Evolutionary conservation across 1,140 invertebrate species (phyloP).

Genomic region (Lanistes nyassanus): DNA sequence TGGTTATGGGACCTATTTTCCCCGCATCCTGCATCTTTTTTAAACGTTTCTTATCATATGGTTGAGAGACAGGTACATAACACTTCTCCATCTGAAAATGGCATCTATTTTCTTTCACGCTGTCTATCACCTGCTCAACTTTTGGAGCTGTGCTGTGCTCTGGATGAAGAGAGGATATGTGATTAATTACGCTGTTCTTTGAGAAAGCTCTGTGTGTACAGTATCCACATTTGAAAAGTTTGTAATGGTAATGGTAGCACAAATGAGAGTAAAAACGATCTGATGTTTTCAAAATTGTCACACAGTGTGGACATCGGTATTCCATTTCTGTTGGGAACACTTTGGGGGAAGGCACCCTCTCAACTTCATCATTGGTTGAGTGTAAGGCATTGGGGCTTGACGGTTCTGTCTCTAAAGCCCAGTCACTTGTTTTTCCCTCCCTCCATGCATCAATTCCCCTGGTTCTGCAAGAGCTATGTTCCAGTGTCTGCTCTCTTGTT

Average conservation of each 20-base stretch:
- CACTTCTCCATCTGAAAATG: not conserved
- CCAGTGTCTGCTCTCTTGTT: not conserved
- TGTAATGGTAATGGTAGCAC: constrained; percentile 10
- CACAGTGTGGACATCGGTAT: constrained; percentile 10
- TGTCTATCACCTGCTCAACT: not conserved
- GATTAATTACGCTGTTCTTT: not conserved
- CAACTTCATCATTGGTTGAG: not conserved
- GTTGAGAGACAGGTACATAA: not conserved
- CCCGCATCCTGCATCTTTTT: not conserved
- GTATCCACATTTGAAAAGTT: not conserved
- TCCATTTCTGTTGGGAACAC: not conserved
- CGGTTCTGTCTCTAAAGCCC: not conserved
- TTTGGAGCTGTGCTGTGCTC: not conserved
- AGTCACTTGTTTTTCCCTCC: too few species aligned
- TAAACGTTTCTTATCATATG: not conserved
- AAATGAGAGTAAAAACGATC: not conserved
- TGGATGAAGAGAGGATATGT: not conserved
- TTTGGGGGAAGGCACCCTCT: not conserved
- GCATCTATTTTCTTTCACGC: not conserved
- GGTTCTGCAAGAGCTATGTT: not conserved
- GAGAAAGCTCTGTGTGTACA: not conserved
- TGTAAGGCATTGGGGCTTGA: not conserved
- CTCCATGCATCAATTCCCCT: not conserved
- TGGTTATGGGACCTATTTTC: not conserved
- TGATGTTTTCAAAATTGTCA: not conserved